Evolutionary conservation across 1,140 invertebrate species (phyloP).

Genomic region (Heliconius himera): DNA sequence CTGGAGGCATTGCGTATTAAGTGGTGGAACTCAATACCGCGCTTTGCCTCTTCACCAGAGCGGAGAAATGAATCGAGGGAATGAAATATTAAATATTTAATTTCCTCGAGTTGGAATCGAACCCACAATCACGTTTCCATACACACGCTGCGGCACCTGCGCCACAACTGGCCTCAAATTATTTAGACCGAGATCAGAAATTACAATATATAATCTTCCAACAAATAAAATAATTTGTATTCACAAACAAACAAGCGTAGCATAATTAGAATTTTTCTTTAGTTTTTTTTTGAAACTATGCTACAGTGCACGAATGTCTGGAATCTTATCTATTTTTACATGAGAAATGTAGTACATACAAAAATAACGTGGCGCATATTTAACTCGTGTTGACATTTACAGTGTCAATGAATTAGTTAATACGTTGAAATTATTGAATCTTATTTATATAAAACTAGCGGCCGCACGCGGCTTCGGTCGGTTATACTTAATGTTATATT

Average conservation of each 20-base stretch:
- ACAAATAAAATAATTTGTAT: not conserved
- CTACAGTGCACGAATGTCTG: conserved; percentile 17
- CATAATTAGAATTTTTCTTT: not conserved
- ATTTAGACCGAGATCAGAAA: too few relatives aligned
- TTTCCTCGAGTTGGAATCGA: too few relatives aligned
- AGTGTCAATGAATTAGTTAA: not conserved
- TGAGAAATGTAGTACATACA: conserved; percentile 30
- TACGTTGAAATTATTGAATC: not conserved
- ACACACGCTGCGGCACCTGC: too few relatives aligned
- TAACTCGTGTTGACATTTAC: conserved; percentile 32
- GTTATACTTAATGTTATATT: not conserved
- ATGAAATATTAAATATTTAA: too few relatives aligned
- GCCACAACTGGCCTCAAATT: too few relatives aligned
- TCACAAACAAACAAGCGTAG: not conserved
- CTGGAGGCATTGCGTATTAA: too few relatives aligned
- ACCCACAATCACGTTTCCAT: too few relatives aligned
- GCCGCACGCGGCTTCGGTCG: too few relatives aligned
- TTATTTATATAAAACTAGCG: not conserved
- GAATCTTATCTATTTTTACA: conserved; percentile 35
- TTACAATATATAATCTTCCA: too few relatives aligned
- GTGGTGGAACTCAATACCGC: too few relatives aligned
- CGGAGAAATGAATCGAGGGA: too few relatives aligned
- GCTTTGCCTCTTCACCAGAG: too few relatives aligned
- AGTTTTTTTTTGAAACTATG: conserved; percentile 10
- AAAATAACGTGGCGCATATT: conserved; percentile 31